Evolutionary conservation across 2,888 invertebrate genomes (phyloP), one percentile per base, ranked within the genome.

Genomic region (Rutpela maculata): DNA sequence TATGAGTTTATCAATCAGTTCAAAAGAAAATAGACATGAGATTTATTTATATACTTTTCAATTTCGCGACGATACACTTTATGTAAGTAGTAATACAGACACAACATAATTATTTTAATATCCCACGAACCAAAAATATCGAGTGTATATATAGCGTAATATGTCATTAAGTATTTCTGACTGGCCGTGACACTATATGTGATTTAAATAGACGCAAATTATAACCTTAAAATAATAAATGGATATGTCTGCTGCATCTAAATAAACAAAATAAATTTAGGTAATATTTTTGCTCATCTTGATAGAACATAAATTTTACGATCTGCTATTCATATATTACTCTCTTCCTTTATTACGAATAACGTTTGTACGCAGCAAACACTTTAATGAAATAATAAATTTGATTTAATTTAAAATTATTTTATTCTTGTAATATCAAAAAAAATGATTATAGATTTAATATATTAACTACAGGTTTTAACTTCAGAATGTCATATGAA

Each of bases 211-310:
- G 50, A 50, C n/a, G 12, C 50, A 50, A 50, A n/a, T 50, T n/a
- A n/a, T 50, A 50, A 50, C n/a, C 50, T 50, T n/a, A 50, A 50
- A 50, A 50, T 50, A 15, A 50, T 50, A 50, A 50, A 50, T 50
- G 50, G 50, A 50, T 50, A 50, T 6, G 50, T 50, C n/a, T 50
- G n/a, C 50, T 2, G n/a, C n/a, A 50, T n/a, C 50, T n/a, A n/a
- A 4, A 50, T 4, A n/a, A 50, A 50, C 50, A 50, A 7, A 50
- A n/a, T 50, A n/a, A 50, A 7, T 15, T 50, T 50, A 50, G 1
- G 50, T 50, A 50, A 50, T 50, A 50, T 50, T 50, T 50, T n/a
- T 50, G n/a, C n/a, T 50, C n/a, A 12, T 1, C 15, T 50, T 50
- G 31, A 9, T 9, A 35, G 0, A 26, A 4, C 22, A 35, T 35